Conservation (phyloP, 30 jellyfish, hydroid and myxozoan species). For the Clytia hemisphaerica region DNA sequence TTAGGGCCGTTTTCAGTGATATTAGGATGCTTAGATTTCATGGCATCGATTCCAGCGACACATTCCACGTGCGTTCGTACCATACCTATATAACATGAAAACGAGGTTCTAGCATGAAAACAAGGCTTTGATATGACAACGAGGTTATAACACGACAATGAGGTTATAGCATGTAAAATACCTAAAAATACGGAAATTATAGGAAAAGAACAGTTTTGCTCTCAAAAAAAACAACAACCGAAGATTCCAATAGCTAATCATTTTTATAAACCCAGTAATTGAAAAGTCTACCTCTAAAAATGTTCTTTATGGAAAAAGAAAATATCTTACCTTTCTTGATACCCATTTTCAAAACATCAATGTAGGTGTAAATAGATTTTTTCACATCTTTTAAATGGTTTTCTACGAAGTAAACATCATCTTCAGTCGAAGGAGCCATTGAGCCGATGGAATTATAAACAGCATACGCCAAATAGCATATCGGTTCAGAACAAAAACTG, state of each 20-base stretch:
- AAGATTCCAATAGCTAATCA: too few species aligned
- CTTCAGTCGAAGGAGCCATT: conserved; percentile 46
- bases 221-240: too few species aligned
- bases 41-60: conserved; percentile 70
- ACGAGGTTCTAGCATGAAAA: too few species aligned
- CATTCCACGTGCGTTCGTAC: conserved; percentile 78
- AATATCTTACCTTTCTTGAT: conserved; percentile 32
- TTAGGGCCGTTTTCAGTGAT: conserved; percentile 53
- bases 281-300: too few species aligned
- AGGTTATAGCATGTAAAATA: too few species aligned
- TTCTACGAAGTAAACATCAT: conserved; percentile 46
- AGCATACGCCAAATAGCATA: conserved; percentile 55
- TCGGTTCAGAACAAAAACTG: conserved; percentile 80
- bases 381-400: conserved; percentile 50
- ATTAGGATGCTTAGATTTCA: conserved; percentile 42
- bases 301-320: too few species aligned
- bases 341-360: conserved; percentile 76
- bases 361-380: conserved; percentile 45
- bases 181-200: too few species aligned
- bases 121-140: too few species aligned
- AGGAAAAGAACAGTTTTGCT: too few species aligned
- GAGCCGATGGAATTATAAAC: conserved; percentile 52
- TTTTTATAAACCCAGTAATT: too few species aligned
- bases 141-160: too few species aligned
- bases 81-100: too few species aligned